Conservation (phyloP, 2,888 invertebrate genomes). For the Athripsodes cinereus region DNA sequence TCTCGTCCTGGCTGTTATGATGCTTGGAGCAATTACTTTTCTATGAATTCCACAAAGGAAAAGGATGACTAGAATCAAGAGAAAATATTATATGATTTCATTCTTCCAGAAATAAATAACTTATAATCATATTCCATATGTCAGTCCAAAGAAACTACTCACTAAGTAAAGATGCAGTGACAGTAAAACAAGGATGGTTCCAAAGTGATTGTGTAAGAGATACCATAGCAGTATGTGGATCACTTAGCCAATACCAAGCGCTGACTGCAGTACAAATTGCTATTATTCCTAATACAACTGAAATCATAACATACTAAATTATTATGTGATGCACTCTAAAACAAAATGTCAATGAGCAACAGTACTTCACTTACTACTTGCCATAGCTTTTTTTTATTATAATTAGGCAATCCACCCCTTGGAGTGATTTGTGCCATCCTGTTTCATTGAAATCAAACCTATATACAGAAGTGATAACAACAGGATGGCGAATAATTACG, state of each 20-base stretch:
- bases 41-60: constrained; percentile 93
- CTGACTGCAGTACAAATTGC: constrained; percentile 89
- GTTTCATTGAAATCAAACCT: too few species aligned
- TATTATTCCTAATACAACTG: constrained; percentile 80
- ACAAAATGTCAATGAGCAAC: too few species aligned
- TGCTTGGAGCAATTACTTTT: constrained; percentile 92
- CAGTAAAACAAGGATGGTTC: constrained; percentile 92
- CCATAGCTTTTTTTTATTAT: too few species aligned
- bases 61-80: constrained; percentile 62
- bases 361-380: too few species aligned
- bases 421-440: too few species aligned
- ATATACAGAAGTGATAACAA: too few species aligned
- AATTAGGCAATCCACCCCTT: too few species aligned
- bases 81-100: neutral
- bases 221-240: constrained; percentile 88
- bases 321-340: too few species aligned
- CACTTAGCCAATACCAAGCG: constrained; percentile 94
- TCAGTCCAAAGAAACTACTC: constrained; percentile 35
- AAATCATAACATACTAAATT: neutral
- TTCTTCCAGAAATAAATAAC: too few species aligned
- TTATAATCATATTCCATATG: too few species aligned
- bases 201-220: constrained; percentile 85
- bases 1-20: constrained; percentile 87
- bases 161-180: constrained; percentile 79
- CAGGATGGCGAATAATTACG: too few species aligned